These are phyloP conservation scores for Laticauda laticaudata DNA, from an alignment of 2,113 vertebrate genomes.

Conservation along the genomic window DNA sequence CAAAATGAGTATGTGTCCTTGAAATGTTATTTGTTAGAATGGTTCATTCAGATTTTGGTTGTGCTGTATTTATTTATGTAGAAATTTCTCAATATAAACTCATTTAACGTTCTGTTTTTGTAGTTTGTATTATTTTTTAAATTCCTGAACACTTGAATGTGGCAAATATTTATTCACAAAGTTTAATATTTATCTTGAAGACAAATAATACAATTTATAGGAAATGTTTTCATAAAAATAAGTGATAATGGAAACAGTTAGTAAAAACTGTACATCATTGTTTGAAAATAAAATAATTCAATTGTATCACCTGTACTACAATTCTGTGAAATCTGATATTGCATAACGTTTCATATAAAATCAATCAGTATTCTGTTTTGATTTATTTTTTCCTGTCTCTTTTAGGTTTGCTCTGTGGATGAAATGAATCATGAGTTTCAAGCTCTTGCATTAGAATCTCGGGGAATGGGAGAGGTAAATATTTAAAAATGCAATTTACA, in stretches of 20 bases:
- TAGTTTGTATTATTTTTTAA: not conserved
- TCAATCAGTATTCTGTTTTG: not conserved
- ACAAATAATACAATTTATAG: not conserved
- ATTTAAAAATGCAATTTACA: conserved; percentile 27
- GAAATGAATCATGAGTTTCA: conserved; percentile 99
- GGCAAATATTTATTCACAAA: not conserved
- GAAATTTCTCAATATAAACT: not conserved
- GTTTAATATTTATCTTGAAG: not conserved
- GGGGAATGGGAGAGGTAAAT: conserved; percentile 98
- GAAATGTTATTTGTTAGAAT: not conserved
- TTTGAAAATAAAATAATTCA: not conserved
- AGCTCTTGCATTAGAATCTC: conserved; percentile 96
- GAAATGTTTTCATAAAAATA: not conserved
- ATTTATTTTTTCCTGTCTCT: conserved; percentile 6
- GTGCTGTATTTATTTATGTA: not conserved
- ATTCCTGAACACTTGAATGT: not conserved
- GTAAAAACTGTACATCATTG: not conserved
- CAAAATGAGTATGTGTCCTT: not conserved
- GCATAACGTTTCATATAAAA: not conserved
- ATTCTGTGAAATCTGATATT: not conserved
- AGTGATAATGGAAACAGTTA: not conserved
- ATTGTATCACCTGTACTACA: not conserved
- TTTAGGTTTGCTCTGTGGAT: conserved; percentile 88
- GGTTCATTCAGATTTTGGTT: not conserved
- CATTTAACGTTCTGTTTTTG: not conserved